phyloP scores from a whole-genome alignment of 2,113 vertebrate species.

The Gallinago media region DNA sequence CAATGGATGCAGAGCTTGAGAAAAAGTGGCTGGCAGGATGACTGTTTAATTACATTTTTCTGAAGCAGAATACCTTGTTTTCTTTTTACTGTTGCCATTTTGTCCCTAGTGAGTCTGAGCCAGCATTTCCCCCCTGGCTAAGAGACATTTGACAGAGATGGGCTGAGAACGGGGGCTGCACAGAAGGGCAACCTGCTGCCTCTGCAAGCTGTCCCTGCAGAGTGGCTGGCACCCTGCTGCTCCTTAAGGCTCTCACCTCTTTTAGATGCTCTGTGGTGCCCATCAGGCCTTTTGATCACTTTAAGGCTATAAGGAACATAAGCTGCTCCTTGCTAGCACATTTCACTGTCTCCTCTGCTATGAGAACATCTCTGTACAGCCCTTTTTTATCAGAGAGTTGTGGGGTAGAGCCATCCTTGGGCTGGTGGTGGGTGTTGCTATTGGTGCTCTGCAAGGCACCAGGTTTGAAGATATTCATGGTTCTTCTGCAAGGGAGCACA shows the following conservation, averaged over 20 bases:
- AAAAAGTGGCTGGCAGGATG: not conserved
- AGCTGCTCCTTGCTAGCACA: not conserved
- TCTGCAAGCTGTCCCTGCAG: not conserved
- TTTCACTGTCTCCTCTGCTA: not conserved
- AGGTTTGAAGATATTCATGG: not conserved
- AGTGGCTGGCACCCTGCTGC: not conserved
- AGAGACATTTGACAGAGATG: not conserved
- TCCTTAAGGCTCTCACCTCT: not conserved
- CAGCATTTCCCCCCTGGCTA: not conserved
- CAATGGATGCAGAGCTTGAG: not conserved
- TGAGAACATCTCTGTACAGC: not conserved
- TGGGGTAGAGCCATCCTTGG: not conserved
- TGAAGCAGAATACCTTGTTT: not conserved
- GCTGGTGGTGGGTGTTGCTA: not conserved
- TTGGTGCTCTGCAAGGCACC: not conserved
- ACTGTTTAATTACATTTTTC: conserved; percentile 37
- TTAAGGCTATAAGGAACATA: not conserved
- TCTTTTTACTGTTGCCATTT: not conserved
- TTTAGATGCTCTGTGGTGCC: not conserved
- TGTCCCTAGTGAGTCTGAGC: not conserved
- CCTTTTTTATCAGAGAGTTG: not conserved
- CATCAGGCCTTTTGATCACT: not conserved
- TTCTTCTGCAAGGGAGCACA: not conserved
- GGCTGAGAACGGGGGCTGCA: not conserved
- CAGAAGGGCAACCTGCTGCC: not conserved